Conservation (phyloP, 1,140 invertebrate genomes). For the Tribolium madens region DNA sequence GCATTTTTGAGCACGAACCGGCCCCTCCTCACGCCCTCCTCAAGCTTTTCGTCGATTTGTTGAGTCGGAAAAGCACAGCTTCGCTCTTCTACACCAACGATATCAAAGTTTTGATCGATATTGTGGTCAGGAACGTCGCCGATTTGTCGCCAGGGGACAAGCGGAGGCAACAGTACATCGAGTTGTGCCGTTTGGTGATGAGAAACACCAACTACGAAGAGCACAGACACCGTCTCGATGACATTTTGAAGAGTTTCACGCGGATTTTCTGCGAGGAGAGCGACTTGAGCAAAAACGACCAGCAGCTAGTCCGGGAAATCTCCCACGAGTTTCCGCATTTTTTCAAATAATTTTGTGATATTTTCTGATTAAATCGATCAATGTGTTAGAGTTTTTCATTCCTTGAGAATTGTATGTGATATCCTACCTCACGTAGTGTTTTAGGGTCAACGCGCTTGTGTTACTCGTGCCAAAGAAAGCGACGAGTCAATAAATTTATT, state of each 20-base stretch:
- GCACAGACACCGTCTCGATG: slow-evolving; percentile 80
- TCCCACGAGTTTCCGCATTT: slow-evolving; percentile 87
- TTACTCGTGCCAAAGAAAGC: slow-evolving; percentile 30
- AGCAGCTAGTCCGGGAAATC: slow-evolving; percentile 81
- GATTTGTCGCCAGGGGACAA: slow-evolving; percentile 90
- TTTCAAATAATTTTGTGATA: slow-evolving; percentile 71
- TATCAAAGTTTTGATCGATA: slow-evolving; percentile 91
- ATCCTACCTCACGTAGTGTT: slow-evolving; percentile 32
- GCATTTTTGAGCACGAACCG: slow-evolving; percentile 85
- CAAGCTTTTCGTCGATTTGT: slow-evolving; percentile 89
- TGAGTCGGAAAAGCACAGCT: slow-evolving; percentile 80
- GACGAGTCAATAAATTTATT: slow-evolving; percentile 44
- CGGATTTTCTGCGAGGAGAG: slow-evolving; percentile 87
- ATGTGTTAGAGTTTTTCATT: not conserved
- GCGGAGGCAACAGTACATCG: slow-evolving; percentile 80
- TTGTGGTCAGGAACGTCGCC: slow-evolving; percentile 87
- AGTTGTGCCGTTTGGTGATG: slow-evolving; percentile 81
- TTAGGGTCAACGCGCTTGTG: slow-evolving; percentile 17
- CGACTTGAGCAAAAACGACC: slow-evolving; percentile 77
- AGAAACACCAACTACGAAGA: slow-evolving; percentile 81
- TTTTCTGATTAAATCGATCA: not conserved
- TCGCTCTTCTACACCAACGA: slow-evolving; percentile 94
- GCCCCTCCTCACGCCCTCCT: slow-evolving; percentile 85
- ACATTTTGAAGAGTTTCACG: slow-evolving; percentile 84
- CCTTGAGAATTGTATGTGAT: slow-evolving; percentile 40